Percentiles rank a stretch among this genome's conserved stretches.
phyloP scores from a whole-genome alignment of 2,113 vertebrate genomes.

The Oophaga pumilio region DNA sequence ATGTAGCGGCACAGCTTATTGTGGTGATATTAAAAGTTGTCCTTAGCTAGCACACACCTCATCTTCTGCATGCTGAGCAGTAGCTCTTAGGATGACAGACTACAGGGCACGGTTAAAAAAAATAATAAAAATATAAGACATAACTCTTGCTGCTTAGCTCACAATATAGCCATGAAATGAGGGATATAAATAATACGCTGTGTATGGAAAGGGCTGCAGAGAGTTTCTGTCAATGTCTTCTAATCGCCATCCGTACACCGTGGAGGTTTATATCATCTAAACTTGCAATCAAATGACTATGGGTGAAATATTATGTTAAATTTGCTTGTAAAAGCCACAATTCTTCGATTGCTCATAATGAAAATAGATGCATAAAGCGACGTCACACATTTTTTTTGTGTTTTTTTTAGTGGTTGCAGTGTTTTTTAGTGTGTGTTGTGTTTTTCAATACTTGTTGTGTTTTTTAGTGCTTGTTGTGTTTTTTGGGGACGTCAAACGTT shows the following conservation, averaged over 20 bases:
- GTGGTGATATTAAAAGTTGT: not conserved
- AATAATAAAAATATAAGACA: not conserved
- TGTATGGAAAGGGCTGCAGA: not conserved
- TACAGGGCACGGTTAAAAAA: not conserved
- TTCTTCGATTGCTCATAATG: not conserved
- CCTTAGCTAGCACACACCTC: constrained; percentile 5
- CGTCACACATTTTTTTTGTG: no score
- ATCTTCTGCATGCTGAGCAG: not conserved
- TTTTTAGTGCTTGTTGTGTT: no score
- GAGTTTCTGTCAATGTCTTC: not conserved
- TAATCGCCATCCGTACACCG: not conserved
- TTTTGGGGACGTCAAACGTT: no score
- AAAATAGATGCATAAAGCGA: no score
- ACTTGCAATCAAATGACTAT: not conserved
- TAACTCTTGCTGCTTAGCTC: not conserved
- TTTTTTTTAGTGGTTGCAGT: no score
- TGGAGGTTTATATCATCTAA: not conserved
- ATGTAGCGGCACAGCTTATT: constrained; percentile 1
- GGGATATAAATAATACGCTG: not conserved
- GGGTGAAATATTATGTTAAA: not conserved
- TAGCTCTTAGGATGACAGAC: not conserved
- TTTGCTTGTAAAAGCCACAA: not conserved
- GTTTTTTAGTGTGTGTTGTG: no score
- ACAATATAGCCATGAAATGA: not conserved
- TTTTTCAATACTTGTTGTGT: no score